phyloP scores from a whole-genome alignment of 2,797 vertebrate genomes.

The Microcaecilia unicolor region DNA sequence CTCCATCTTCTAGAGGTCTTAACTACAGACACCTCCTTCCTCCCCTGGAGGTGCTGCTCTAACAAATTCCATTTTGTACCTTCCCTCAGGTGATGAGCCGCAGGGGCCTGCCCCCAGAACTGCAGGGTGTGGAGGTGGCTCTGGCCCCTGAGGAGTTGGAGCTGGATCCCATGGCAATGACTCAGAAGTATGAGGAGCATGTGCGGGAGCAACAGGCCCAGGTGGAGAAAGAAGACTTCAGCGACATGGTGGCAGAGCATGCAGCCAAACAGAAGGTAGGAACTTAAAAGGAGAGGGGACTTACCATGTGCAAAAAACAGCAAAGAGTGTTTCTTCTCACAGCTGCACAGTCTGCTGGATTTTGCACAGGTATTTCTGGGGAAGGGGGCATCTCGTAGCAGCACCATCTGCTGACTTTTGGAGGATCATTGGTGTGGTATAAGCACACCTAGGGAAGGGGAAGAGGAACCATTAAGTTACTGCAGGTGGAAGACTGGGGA shows the following conservation, averaged over 20 bases:
- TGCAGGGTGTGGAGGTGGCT: slow-evolving; percentile 85
- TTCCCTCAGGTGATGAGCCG: slow-evolving; percentile 58
- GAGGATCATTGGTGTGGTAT: not conserved
- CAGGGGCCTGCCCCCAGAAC: slow-evolving; percentile 68
- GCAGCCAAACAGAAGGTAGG: slow-evolving; percentile 89
- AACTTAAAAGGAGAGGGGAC: too few relatives aligned
- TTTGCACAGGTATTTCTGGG: too few relatives aligned
- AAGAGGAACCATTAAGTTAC: too few relatives aligned
- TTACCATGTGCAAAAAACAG: too few relatives aligned
- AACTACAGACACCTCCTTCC: too few relatives aligned
- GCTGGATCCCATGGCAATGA: slow-evolving; percentile 91
- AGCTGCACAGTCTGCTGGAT: too few relatives aligned
- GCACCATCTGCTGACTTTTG: too few relatives aligned
- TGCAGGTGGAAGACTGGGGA: too few relatives aligned
- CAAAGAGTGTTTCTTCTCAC: too few relatives aligned
- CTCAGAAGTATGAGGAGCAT: slow-evolving; percentile 89
- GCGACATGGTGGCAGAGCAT: slow-evolving; percentile 93
- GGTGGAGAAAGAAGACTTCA: slow-evolving; percentile 94
- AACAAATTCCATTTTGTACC: too few relatives aligned
- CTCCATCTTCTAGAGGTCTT: too few relatives aligned
- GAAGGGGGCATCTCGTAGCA: too few relatives aligned
- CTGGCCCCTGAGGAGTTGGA: slow-evolving; percentile 87
- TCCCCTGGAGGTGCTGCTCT: not conserved
- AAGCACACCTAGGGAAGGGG: not conserved
- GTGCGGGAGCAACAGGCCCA: slow-evolving; percentile 89